Base-by-base conservation (phyloP, 2,888 invertebrate species). In the Stenolophus ochropezus region DNA sequence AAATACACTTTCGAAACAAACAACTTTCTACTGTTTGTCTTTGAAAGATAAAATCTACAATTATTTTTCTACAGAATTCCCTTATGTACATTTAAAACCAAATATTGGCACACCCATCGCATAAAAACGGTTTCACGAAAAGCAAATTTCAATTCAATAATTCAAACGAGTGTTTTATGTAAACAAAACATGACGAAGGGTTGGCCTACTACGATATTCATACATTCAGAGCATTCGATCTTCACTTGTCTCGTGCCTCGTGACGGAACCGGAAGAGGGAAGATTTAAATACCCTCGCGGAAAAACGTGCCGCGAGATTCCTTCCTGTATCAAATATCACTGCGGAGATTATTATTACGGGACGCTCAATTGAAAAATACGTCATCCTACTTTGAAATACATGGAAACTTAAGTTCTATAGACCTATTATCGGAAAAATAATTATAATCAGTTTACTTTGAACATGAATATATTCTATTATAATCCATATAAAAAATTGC, bases 141-240 rank as follows among this genome's bases (percentile, higher is more conserved):
- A 69, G 65, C 65, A 69, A 69, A 69, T 69, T 69, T 33, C 65
- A 69, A 69, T 69, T 69, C 65, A 69, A 69, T 69, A 69, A 69
- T 69, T 69, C 65, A 69, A 69, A 69, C 65, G 65, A 14, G 65
- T 18, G 65, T 27, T 69, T 16, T 69, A 42, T 69, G 65, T 69
- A 69, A 69, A 69, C 65, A 69, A 69, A 69, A 69, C 65, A 69
- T 6, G 65, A 14, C 16, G 65, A 51, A 74, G 74, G 74, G 74
- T 74, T 74, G 74, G 74, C 53, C 74, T 74, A 53, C 51, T 74
- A 51, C 49, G 53, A 74, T 74, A 74, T 74, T 74, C 74, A 74
- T 74, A 74, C 74, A 74, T 69, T 69, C 65, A 69, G 27, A 69
- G 65, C 65, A 69, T 27, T 69, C 27, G 65, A 69, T 69, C 65